These are phyloP conservation scores for Australoheros facetus DNA, from an alignment of 2,797 vertebrate species.

Conservation along the genomic window DNA sequence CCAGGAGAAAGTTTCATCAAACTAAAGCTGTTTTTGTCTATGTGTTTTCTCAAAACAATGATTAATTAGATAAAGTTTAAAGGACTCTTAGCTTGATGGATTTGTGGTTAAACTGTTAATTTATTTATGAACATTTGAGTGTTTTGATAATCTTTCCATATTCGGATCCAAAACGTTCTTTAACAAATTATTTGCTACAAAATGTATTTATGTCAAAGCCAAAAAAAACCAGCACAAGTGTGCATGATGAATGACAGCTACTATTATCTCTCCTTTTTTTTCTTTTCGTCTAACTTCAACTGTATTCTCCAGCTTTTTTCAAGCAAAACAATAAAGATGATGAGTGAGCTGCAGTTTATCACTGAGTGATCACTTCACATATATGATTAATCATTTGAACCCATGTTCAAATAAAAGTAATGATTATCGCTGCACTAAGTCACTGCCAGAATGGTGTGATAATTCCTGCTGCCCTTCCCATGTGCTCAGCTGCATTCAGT, in stretches of 20 bases:
- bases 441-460: not conserved
- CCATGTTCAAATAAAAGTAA: not conserved
- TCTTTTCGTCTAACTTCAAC: not conserved
- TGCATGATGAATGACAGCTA: not conserved
- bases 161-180: not conserved
- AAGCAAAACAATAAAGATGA: slow-evolving; percentile 5
- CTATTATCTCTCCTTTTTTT: not conserved
- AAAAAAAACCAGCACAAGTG: not conserved
- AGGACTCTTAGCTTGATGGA: not conserved
- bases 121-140: not conserved
- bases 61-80: slow-evolving; percentile 1
- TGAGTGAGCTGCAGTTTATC: not conserved
- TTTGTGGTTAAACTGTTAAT: slow-evolving; percentile 1
- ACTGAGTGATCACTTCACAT: not conserved
- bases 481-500: slow-evolving; percentile 9
- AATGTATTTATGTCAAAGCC: not conserved
- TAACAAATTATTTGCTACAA: not conserved
- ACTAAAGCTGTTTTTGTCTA: not conserved
- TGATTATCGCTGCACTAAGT: not conserved
- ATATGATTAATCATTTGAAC: not conserved
- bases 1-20: slow-evolving; percentile 22
- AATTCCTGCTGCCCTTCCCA: not conserved
- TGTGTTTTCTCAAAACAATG: slow-evolving; percentile 24
- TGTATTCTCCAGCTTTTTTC: not conserved
- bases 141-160: not conserved